phyloP scores from a whole-genome alignment of 1,140 invertebrate species.

The Meloidogyne chitwoodi region DNA sequence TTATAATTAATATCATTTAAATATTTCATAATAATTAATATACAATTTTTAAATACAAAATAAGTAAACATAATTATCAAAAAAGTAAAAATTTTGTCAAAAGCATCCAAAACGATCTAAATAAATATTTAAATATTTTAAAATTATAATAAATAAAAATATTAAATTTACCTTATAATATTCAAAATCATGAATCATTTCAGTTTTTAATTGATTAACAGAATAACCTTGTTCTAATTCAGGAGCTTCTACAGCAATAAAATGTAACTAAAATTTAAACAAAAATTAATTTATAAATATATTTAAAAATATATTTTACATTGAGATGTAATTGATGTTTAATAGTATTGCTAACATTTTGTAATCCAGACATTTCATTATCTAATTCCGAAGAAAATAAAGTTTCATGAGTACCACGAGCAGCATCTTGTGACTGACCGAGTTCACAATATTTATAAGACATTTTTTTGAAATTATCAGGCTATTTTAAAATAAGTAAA shows the following conservation, averaged over 20 bases:
- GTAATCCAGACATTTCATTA: constrained; percentile 22
- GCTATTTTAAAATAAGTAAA: neutral
- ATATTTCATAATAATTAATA: constrained; percentile 15
- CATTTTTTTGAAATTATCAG: constrained; percentile 12
- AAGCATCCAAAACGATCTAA: constrained; percentile 8
- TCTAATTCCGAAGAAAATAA: constrained; percentile 29
- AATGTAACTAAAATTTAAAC: constrained; percentile 36
- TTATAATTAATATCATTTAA: constrained; percentile 25
- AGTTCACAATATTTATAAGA: constrained; percentile 10
- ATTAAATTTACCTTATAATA: constrained; percentile 13
- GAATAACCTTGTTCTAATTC: constrained; percentile 23
- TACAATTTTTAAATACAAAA: constrained; percentile 14
- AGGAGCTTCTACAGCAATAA: constrained; percentile 27
- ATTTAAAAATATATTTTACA: constrained; percentile 13
- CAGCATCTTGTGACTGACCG: neutral
- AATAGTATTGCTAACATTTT: constrained; percentile 25
- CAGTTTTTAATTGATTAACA: constrained; percentile 26
- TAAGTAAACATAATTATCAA: constrained; percentile 17
- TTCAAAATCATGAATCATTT: constrained; percentile 25
- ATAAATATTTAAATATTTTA: neutral
- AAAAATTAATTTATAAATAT: neutral
- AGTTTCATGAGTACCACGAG: constrained; percentile 5
- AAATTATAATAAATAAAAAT: neutral
- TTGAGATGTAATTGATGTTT: constrained; percentile 28
- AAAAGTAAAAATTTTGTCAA: constrained; percentile 10